phyloP scores from a whole-genome alignment of 2,797 vertebrate genomes.

The Microtus obscurus region DNA sequence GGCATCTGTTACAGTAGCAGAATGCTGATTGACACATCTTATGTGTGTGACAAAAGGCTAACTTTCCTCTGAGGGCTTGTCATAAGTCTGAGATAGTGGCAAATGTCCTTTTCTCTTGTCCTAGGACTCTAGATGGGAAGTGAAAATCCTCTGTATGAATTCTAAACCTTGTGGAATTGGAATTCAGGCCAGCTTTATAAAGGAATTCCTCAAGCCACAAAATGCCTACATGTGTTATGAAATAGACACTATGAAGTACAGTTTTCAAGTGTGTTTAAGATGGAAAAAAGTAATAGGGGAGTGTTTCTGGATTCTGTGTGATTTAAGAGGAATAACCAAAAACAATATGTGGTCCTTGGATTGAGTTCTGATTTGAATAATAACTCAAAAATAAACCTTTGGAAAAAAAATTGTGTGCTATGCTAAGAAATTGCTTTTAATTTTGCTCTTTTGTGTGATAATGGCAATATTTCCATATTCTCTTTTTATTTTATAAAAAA shows the following conservation, averaged over 20 bases:
- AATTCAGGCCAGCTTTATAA: conserved; percentile 54
- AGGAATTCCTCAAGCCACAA: conserved; percentile 51
- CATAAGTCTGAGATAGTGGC: conserved; percentile 15
- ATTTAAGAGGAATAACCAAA: conserved; percentile 57
- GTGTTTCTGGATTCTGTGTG: not conserved
- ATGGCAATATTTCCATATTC: conserved; percentile 23
- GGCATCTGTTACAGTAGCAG: not conserved
- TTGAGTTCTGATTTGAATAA: conserved; percentile 53
- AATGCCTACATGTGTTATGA: conserved; percentile 2
- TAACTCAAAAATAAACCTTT: not conserved
- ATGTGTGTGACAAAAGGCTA: not conserved
- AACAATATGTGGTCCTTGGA: conserved; percentile 5
- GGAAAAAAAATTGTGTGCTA: not conserved
- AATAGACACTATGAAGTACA: conserved; percentile 43
- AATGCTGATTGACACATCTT: not conserved
- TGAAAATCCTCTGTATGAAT: conserved; percentile 46
- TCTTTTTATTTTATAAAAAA: not conserved
- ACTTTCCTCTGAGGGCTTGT: not conserved
- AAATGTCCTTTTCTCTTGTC: conserved; percentile 55
- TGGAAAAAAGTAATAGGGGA: conserved; percentile 18
- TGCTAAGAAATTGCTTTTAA: not conserved
- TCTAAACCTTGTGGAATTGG: conserved; percentile 44
- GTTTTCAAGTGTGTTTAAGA: conserved; percentile 46
- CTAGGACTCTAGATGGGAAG: conserved; percentile 23
- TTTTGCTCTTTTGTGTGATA: conserved; percentile 48